Evolutionary conservation across 2,888 invertebrate species (phyloP), one percentile per base, ranked within the genome.

Genomic region (Apamea crenata): DNA sequence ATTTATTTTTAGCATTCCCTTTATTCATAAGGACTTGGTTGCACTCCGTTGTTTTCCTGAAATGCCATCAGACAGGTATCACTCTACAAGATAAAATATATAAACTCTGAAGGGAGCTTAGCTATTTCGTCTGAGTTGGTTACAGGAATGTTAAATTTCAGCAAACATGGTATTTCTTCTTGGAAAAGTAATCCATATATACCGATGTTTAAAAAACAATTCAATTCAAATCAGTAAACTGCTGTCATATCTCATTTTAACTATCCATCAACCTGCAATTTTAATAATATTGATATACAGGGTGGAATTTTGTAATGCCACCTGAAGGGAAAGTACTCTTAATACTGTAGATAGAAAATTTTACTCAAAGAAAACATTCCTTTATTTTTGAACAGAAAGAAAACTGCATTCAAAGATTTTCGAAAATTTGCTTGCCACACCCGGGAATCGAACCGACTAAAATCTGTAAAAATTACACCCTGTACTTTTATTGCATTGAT

Each of bases 1-100:
- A 80, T 81, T 75, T 82, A 84, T 78, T 85, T 76, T 80, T 74
- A 78, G 74, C 77, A n/a, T 40, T n/a, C 86, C 82, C 85, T 80
- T 80, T 85, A 86, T 89, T 91, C 86, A 90, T 80, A 68, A 74
- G 21, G 44, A 44, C 12, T 25, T 59, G 29, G 14, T 36, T 18
- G 21, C 18, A 25, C n/a, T 68, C 32, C 1, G 16, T 56, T 21
- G 21, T 53, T 56, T 8, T n/a, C 1, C 0, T 8, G 29, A 29
- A 56, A 67, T 25, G 18, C 1, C 6, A 32, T 14, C 21, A 21
- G 53, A 53, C 2, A 21, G 53, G 8, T 53, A 21, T 21, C 21
- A 50, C 21, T 21, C 21, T 8, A 53, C 21, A 21, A 2, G 3
- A 21, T 0, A 21, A 50, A 50, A 53, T 53, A 21, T 18, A 21